phyloP scores from a whole-genome alignment of 2,797 vertebrate genomes.

The Parauchenoglanis ngamensis region DNA sequence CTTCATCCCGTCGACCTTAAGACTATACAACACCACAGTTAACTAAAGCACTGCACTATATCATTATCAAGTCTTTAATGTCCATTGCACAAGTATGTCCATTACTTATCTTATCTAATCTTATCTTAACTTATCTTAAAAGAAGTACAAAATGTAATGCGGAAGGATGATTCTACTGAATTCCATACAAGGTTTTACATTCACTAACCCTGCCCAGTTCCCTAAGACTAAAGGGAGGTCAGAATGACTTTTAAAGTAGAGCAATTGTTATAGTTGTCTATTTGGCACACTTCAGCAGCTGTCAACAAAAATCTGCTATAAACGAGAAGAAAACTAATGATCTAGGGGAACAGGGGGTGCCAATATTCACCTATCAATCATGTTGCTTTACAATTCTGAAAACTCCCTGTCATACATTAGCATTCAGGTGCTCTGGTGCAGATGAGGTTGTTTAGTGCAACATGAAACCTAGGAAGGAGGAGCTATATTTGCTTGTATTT shows the following conservation, averaged over 20 bases:
- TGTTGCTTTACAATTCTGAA: neutral
- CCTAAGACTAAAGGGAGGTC: neutral
- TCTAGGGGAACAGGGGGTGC: neutral
- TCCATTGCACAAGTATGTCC: too few relatives aligned
- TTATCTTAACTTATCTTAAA: neutral
- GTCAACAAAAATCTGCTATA: neutral
- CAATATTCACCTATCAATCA: neutral
- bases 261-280: neutral
- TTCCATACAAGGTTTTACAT: neutral
- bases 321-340: neutral
- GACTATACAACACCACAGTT: too few relatives aligned
- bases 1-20: too few relatives aligned
- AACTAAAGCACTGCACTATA: too few relatives aligned
- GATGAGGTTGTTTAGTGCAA: neutral
- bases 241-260: neutral
- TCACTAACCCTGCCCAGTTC: neutral
- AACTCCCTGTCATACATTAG: neutral
- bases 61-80: too few relatives aligned
- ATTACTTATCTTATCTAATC: too few relatives aligned
- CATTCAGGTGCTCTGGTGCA: neutral
- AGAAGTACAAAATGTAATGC: neutral
- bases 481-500: neutral
- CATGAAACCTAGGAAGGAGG: neutral
- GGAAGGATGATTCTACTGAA: neutral
- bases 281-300: neutral